These are phyloP conservation scores for human DNA, from an alignment of 2,113 vertebrate species.

Conservation along the genomic window DNA sequence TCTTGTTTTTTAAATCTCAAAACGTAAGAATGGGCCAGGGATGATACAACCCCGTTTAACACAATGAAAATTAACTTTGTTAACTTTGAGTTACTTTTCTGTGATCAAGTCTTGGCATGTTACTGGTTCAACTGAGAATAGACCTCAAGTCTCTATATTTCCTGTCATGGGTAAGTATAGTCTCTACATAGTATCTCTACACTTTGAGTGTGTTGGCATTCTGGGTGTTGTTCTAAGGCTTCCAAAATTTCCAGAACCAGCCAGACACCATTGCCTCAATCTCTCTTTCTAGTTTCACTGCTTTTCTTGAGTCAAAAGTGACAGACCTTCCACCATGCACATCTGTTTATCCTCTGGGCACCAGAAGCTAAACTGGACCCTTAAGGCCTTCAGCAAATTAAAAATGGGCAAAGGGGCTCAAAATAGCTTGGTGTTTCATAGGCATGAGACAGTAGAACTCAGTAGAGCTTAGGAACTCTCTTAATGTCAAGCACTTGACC, in stretches of 20 bases:
- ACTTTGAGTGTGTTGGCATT: background rate
- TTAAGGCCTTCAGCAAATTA: background rate
- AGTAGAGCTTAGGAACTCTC: background rate
- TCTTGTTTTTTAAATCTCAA: slow-evolving; percentile 15
- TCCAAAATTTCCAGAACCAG: slow-evolving; percentile 18
- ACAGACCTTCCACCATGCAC: background rate
- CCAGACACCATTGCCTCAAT: background rate
- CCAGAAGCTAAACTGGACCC: slow-evolving; percentile 10
- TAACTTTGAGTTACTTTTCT: slow-evolving; percentile 27
- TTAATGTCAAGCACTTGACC: background rate
- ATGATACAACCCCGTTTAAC: background rate
- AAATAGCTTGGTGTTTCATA: background rate
- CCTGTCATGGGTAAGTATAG: background rate
- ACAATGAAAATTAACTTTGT: background rate
- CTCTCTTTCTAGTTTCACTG: slow-evolving; percentile 13
- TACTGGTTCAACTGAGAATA: background rate
- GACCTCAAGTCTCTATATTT: background rate
- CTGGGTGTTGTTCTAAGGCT: background rate
- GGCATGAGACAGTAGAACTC: background rate
- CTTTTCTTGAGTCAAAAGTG: background rate
- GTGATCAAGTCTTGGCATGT: background rate
- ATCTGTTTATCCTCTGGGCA: background rate
- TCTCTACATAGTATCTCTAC: background rate
- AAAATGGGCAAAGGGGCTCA: background rate
- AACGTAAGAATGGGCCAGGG: background rate